Evolutionary conservation across 1,140 invertebrate species (phyloP).

Genomic region (Diorhabda sublineata): DNA sequence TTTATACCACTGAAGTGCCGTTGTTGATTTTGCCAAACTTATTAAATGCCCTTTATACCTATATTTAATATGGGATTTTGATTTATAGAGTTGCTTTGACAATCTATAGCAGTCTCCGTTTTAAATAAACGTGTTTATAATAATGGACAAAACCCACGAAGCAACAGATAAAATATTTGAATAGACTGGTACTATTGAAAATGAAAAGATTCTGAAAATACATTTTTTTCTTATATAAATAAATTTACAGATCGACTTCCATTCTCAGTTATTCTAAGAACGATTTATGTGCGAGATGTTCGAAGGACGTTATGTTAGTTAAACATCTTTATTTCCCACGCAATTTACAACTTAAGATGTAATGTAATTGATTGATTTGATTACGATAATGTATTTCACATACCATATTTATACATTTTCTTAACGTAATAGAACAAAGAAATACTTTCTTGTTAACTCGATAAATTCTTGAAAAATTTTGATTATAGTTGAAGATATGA

Average conservation of each 20-base stretch:
- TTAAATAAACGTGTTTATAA: not conserved
- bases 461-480: too few species aligned
- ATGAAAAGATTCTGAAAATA: not conserved
- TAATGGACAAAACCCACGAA: not conserved
- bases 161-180: not conserved
- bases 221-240: too few species aligned
- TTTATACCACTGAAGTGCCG: too few species aligned
- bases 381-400: not conserved
- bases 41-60: too few species aligned
- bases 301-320: not conserved
- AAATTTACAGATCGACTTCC: not conserved
- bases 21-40: too few species aligned
- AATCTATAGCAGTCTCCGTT: not conserved
- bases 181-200: not conserved
- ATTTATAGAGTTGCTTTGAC: too few species aligned
- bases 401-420: too few species aligned
- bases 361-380: slow-evolving; percentile 3
- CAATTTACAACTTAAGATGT: not conserved
- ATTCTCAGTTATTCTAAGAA: not conserved
- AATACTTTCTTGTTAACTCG: too few species aligned
- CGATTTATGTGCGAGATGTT: not conserved
- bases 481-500: too few species aligned
- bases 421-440: too few species aligned
- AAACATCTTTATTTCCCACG: not conserved
- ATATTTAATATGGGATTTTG: too few species aligned